Evolutionary conservation across 2,797 vertebrate genomes (phyloP).

Genomic region (Myotis pilosus): DNA sequence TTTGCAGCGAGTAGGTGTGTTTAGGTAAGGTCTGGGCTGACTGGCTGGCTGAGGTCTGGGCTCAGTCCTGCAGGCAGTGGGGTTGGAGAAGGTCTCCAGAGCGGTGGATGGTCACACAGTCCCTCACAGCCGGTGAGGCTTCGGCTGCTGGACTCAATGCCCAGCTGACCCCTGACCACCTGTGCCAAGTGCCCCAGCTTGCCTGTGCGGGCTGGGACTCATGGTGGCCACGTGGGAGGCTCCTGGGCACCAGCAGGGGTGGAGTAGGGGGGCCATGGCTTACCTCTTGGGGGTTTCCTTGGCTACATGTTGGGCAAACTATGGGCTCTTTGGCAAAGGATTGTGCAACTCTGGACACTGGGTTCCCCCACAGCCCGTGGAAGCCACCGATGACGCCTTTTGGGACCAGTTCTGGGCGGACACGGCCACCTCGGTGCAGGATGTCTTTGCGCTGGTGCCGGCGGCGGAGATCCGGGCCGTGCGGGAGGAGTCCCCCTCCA

Average conservation of each 20-base stretch:
- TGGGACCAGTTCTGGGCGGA: slow-evolving; percentile 99
- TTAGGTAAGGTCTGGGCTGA: not conserved
- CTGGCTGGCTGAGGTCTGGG: not conserved
- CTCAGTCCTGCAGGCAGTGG: not conserved
- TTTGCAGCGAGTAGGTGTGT: not conserved
- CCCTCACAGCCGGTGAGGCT: not conserved
- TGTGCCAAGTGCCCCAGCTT: not conserved
- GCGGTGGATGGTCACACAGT: not conserved
- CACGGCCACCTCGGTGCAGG: slow-evolving; percentile 95
- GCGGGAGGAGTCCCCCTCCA: slow-evolving; percentile 97
- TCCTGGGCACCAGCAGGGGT: not conserved
- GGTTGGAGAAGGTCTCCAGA: not conserved
- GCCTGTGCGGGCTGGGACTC: not conserved
- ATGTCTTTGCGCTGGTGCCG: slow-evolving; percentile 97
- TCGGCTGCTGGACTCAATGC: not conserved
- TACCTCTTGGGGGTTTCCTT: not conserved
- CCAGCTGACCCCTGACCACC: not conserved
- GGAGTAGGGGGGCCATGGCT: not conserved
- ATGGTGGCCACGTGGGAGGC: not conserved
- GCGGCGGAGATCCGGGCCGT: slow-evolving; percentile 98
- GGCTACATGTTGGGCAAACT: not conserved
- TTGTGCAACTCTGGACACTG: not conserved
- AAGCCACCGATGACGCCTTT: slow-evolving; percentile 97
- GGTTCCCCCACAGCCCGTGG: slow-evolving; percentile 89
- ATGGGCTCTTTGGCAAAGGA: not conserved